Evolutionary conservation across 2,888 invertebrate species (phyloP), one percentile per base, ranked within the genome.

Genomic region (Nebria brevicollis): DNA sequence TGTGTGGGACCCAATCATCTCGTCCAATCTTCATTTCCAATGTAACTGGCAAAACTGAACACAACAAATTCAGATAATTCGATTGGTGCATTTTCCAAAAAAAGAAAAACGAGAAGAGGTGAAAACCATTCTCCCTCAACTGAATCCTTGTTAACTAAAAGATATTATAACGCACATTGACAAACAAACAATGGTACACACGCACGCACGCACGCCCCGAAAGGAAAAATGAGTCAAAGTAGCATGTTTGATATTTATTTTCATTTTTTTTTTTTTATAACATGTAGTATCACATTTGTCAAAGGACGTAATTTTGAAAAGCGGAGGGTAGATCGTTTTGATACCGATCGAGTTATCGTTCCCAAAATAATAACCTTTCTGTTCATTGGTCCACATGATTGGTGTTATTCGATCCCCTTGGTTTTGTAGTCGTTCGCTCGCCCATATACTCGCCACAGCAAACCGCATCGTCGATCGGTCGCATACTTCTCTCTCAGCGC

Each of bases 351-450:
- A 86, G 86, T 87, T 87, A 86, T 86, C 86, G 86, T 85, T 84
- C 85, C 86, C 86, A 85, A 87, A 87, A 87, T 88, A 87, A 87
- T 87, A 87, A 87, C 86, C 86, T 87, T 87, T 85, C 87, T 86
- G 87, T 82, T 86, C 87, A 86, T 84, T 85, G 87, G 87, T 84
- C 87, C 87, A 86, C 86, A 86, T 87, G 87, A 88, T 88, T 88
- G 87, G 87, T 86, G 87, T 87, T 87, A 87, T 86, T 84, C 85
- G 84, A 84, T 86, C 85, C 84, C 84, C 84, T 85, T 84, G 84
- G 84, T 54, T 54, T 8, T 54, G 13, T 54, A 13, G 6, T 54
- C 13, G 54, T 11, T 11, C 54, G 54, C 54, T 54, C 54, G 11
- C 7, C 11, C 54, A 8, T 54, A 34, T 34, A 34, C 34, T 34